A percentile compares a stretch with the other conserved stretches of the same genome.
Conservation (phyloP, 2,113 vertebrate species). For the Myotis lucifugus region DNA sequence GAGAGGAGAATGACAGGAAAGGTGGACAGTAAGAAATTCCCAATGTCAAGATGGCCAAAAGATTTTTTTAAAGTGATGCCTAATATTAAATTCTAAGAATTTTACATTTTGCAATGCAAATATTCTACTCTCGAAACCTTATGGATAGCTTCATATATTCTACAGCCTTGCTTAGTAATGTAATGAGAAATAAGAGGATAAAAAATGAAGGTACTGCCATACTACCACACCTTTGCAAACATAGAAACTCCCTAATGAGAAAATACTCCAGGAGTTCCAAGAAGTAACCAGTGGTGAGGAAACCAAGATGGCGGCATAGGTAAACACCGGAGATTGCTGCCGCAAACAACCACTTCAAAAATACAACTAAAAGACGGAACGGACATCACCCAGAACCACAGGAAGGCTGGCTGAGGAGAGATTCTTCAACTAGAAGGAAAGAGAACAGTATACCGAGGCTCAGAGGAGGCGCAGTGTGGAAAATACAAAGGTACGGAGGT, state of each 20-base stretch:
- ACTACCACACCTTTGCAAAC: background rate
- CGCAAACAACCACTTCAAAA: too few relatives aligned
- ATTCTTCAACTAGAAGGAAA: too few relatives aligned
- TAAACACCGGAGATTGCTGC: too few relatives aligned
- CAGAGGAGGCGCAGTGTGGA: too few relatives aligned
- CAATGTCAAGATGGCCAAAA: background rate
- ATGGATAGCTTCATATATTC: background rate
- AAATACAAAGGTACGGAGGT: too few relatives aligned
- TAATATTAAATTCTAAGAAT: conserved; percentile 29
- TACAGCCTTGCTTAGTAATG: background rate
- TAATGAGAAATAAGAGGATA: background rate
- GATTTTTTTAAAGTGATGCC: background rate
- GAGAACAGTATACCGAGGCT: too few relatives aligned
- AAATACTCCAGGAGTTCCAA: background rate
- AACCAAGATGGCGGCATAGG: too few relatives aligned
- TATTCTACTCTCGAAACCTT: background rate
- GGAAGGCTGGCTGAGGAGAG: too few relatives aligned
- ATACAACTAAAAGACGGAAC: too few relatives aligned
- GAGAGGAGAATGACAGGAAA: background rate
- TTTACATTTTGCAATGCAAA: conserved; percentile 6
- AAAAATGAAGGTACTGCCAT: background rate
- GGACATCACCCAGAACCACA: too few relatives aligned
- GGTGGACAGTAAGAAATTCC: background rate
- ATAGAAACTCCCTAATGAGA: background rate
- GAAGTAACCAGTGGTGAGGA: background rate